Base-by-base conservation (phyloP, 1,140 invertebrate genomes). In the Eriocheir sinensis region DNA sequence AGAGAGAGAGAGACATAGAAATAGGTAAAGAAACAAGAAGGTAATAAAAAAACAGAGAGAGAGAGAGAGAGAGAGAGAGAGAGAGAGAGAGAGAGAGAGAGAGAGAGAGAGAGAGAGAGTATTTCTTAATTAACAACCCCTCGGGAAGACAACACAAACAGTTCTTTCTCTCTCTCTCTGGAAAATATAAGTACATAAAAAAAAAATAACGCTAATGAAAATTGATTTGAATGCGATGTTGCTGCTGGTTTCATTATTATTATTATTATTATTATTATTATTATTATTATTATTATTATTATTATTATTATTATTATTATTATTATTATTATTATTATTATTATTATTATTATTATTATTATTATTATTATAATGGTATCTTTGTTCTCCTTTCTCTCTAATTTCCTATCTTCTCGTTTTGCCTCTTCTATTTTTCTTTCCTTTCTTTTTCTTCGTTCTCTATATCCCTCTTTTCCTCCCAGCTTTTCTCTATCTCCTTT, bases 271-370 rank as follows among this genome's bases (percentile, higher is more conserved):
- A 34, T 85, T 85, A 85, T 85, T 15, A 85, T 34, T 15, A 85
- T 85, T 15, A 85, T 85, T 12, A 72, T 15, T 72, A 72, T 72
- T 72, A 72, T 12, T 72, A 72, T 12, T 72, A 15, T 72, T 72
- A n/a, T 72, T 72, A 72, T 72, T 72, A 72, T 15, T 15, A 72
- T 72, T 72, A 72, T 72, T 72, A 85, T 85, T 85, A 86, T 86
- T 86, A 86, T 86, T 86, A 86, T 86, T 86, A 86, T 86, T 86
- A 86, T 86, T 86, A 86, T 86, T 86, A 86, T 86, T 86, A 86
- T n/a, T 0, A 86, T 21, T 86, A 86, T 86, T 86, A 34, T n/a
- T n/a, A 17, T 86, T 86, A 86, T 86, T 86, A 0, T 21, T 86
- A 86, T 86, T 86, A 86, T 1, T 34, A 86, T 86, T 86, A 34